Evolutionary conservation across 2,797 vertebrate species (phyloP), one percentile per base, ranked within the genome.

Genomic region (Neosilurus hyrtlii): DNA sequence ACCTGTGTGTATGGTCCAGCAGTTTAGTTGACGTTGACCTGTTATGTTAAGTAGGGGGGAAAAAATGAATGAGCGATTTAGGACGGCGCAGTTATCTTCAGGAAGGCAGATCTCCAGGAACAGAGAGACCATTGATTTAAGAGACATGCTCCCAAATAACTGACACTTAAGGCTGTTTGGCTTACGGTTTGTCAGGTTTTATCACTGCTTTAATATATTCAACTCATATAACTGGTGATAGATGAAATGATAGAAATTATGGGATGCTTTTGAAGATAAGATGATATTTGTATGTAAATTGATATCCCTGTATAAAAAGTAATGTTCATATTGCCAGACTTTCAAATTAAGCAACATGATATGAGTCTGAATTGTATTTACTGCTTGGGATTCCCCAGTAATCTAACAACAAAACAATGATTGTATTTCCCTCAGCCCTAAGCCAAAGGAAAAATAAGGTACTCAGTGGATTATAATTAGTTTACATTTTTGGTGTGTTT

Each of bases 391-490:
- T 91, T 85, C 77, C 86, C 84, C 35, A 82, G 82, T 83, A 85
- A 76, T 77, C 77, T 57, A 49, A 80, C 88, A 82, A 90, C 87
- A 90, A 88, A 90, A 88, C 74, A 87, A 83, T 83, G 88, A 86
- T 86, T 86, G 74, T 83, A 88, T 91, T 89, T 77, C 73, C 26
- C 91, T 51, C 49, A 49, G 51, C 61, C 81, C n/a, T 3, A 81
- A 85, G 88, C 91, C 91, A 92, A 87, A 86, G 83, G 73, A 81
- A 86, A 85, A 90, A 89, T 62, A 85, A 81, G 81, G 63, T 79
- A 81, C 70, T 83, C 70, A 59, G 68, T 80, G 79, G 43, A 54
- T 85, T 65, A 65, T 57, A 22, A 79, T 26, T 83, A 30, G 76
- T 79, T 83, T 83, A 70, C 51, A 12, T 71, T 61, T 82, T 77